These are phyloP conservation scores for Eueides isabella DNA, from an alignment of 1,140 invertebrate genomes.

Conservation along the genomic window DNA sequence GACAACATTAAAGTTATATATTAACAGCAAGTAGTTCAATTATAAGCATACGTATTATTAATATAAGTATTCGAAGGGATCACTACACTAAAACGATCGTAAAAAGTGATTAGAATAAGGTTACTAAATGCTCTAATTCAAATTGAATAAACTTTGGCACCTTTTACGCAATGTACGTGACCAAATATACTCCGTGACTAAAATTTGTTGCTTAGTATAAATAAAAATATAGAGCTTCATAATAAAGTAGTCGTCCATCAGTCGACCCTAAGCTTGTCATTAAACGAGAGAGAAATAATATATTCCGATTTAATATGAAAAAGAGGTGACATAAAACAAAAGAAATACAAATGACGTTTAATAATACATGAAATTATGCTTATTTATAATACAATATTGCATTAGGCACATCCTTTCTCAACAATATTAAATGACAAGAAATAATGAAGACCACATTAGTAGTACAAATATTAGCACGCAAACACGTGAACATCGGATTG, in stretches of 20 bases:
- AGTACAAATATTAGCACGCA: slow-evolving; percentile 7
- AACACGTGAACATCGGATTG: background rate
- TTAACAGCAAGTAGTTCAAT: background rate
- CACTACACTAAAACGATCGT: slow-evolving; percentile 3
- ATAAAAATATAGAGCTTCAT: background rate
- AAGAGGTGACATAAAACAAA: too few species aligned
- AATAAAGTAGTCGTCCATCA: background rate
- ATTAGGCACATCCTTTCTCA: background rate
- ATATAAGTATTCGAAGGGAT: slow-evolving; percentile 6
- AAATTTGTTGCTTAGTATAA: background rate
- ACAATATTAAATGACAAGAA: background rate
- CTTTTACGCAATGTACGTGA: slow-evolving; percentile 24
- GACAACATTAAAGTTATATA: background rate
- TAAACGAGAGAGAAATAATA: background rate
- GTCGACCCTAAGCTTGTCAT: background rate
- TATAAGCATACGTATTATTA: background rate
- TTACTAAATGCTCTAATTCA: slow-evolving; percentile 10
- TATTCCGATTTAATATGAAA: background rate
- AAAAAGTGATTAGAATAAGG: slow-evolving; percentile 22
- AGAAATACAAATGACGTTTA: too few species aligned
- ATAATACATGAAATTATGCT: too few species aligned
- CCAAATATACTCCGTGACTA: slow-evolving; percentile 29
- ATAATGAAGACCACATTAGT: background rate
- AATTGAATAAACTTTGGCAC: slow-evolving; percentile 25
- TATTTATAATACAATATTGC: background rate